Evolutionary conservation across 2,797 vertebrate genomes (phyloP).

Genomic region (Dendrocincla tyrannina): DNA sequence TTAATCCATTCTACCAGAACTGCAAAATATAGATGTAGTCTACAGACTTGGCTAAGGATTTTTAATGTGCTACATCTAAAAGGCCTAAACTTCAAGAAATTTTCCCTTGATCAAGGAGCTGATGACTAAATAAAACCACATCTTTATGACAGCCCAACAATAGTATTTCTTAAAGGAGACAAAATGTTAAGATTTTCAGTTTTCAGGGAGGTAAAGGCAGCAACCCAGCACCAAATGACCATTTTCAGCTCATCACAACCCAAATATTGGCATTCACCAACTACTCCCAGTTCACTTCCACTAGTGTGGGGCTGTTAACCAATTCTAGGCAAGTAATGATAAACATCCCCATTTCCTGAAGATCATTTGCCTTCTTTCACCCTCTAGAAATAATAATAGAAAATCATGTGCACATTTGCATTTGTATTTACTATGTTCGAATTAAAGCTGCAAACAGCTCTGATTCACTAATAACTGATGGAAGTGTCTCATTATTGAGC

Average conservation of each 20-base stretch:
- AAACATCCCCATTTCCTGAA: slow-evolving; percentile 23
- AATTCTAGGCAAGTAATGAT: slow-evolving; percentile 1
- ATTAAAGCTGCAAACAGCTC: slow-evolving; percentile 55
- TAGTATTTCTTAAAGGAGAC: not conserved
- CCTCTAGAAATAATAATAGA: slow-evolving; percentile 45
- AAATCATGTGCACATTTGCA: slow-evolving; percentile 52
- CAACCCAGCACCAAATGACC: not conserved
- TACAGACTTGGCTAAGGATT: not conserved
- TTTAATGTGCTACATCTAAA: not conserved
- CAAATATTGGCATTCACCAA: not conserved
- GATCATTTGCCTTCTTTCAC: slow-evolving; percentile 46
- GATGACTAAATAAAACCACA: not conserved
- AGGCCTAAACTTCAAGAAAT: not conserved
- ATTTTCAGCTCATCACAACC: not conserved
- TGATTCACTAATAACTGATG: slow-evolving; percentile 63
- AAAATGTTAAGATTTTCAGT: not conserved
- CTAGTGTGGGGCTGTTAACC: not conserved
- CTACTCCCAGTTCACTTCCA: not conserved
- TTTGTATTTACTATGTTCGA: slow-evolving; percentile 61
- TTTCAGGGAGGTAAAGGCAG: not conserved
- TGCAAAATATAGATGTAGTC: not conserved
- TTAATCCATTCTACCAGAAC: not conserved
- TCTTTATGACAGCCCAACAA: not conserved
- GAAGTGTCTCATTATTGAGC: slow-evolving; percentile 58
- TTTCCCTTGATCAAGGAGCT: not conserved